These are phyloP conservation scores for Mastomys coucha DNA, from an alignment of 2,113 vertebrate species.

Conservation along the genomic window DNA sequence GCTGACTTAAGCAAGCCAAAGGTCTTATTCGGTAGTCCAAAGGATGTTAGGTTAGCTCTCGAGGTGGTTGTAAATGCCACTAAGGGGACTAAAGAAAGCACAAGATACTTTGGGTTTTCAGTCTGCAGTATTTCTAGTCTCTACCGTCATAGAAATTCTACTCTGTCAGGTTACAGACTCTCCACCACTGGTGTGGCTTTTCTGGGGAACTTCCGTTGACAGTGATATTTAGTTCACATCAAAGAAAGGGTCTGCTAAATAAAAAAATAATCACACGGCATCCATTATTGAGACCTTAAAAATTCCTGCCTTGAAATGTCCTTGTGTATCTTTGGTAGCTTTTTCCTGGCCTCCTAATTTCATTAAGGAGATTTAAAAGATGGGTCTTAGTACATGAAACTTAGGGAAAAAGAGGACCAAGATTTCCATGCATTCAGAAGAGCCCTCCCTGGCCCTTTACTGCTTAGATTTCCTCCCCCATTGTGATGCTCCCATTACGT, in stretches of 20 bases:
- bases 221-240: neutral
- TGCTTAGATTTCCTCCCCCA: neutral
- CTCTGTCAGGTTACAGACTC: neutral
- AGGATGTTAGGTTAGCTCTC: neutral
- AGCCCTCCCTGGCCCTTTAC: neutral
- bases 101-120: neutral
- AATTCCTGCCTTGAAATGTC: neutral
- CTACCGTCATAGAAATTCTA: neutral
- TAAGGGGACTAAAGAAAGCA: neutral
- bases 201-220: neutral
- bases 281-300: neutral
- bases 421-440: neutral
- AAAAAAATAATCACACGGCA: neutral
- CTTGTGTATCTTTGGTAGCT: conserved; percentile 15
- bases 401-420: neutral
- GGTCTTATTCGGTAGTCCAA: neutral
- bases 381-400: neutral
- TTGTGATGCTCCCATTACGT: neutral
- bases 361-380: neutral
- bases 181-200: neutral
- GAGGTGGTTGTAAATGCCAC: too few relatives aligned
- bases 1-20: neutral
- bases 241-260: neutral
- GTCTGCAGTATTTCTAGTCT: neutral
- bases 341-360: neutral